Conservation (phyloP, 1,140 invertebrate species). For the Apis laboriosa region DNA sequence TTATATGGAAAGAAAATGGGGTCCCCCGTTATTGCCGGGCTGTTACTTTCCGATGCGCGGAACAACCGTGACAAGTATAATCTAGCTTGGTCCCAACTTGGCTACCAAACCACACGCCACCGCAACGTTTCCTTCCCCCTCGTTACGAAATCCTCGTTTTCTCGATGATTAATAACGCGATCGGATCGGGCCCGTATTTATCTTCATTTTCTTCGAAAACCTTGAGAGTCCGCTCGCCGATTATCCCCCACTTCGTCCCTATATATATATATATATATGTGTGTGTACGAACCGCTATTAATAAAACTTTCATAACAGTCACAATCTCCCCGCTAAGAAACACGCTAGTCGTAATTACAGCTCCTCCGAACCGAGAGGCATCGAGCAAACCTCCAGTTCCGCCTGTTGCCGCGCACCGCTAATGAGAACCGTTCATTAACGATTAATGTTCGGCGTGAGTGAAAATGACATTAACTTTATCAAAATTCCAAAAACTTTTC, state of each 20-base stretch:
- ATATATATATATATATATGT: too few species aligned
- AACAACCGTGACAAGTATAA: conserved; percentile 22
- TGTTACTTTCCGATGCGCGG: conserved; percentile 28
- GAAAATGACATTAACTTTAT: neutral
- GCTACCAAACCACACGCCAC: too few species aligned
- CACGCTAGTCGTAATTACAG: neutral
- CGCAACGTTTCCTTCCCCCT: too few species aligned
- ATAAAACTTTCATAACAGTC: conserved; percentile 21
- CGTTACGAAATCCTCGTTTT: too few species aligned
- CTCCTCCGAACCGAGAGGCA: neutral
- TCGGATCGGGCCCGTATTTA: too few species aligned
- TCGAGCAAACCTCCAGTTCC: neutral
- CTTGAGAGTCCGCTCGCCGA: too few species aligned
- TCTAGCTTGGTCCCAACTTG: too few species aligned
- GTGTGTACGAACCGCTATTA: neutral
- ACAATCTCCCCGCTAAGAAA: too few species aligned
- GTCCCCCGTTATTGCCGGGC: conserved; percentile 53
- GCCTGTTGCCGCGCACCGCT: neutral
- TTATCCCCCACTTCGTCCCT: too few species aligned
- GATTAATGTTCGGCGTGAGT: neutral
- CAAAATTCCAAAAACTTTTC: neutral
- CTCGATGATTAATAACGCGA: too few species aligned
- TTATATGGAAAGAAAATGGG: conserved; percentile 47
- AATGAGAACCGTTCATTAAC: neutral
- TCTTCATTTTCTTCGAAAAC: too few species aligned